A percentile compares a stretch with the other conserved stretches of the same genome.
Conservation (phyloP, 2,888 invertebrate species). For the Hydroisotoma schaefferi region DNA sequence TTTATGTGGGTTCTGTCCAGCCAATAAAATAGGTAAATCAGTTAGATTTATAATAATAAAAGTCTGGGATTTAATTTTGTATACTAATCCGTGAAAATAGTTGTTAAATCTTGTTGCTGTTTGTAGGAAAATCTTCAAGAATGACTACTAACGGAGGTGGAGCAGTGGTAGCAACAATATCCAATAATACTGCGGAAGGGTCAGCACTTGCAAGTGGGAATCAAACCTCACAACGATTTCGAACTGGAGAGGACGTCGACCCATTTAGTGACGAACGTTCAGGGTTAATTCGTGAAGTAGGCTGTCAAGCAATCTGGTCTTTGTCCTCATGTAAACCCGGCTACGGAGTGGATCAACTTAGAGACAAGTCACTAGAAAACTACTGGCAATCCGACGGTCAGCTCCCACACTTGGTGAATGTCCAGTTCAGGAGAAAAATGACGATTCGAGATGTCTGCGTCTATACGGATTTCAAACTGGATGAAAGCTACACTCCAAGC, state of each 20-base stretch:
- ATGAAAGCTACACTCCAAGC: conserved; percentile 98
- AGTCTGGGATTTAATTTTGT: too few species aligned
- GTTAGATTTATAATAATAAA: too few species aligned
- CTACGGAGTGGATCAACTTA: conserved; percentile 93
- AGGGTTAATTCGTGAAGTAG: conserved; percentile 74
- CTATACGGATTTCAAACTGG: conserved; percentile 95
- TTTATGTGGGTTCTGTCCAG: too few species aligned
- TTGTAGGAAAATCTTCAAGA: too few species aligned
- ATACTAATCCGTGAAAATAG: too few species aligned
- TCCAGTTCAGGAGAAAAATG: conserved; percentile 92
- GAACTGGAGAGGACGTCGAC: conserved; percentile 54
- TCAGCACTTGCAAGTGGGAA: conserved; percentile 13
- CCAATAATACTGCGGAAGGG: background rate
- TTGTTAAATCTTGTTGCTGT: too few species aligned
- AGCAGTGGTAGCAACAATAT: too few species aligned
- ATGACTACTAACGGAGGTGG: too few species aligned
- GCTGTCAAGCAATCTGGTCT: conserved; percentile 93
- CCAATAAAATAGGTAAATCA: too few species aligned
- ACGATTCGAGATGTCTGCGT: conserved; percentile 93
- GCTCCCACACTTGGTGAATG: conserved; percentile 93
- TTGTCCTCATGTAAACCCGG: conserved; percentile 98
- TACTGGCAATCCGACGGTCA: conserved; percentile 99
- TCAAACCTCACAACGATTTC: conserved; percentile 24
- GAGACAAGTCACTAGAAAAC: conserved; percentile 93
- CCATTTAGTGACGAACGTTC: conserved; percentile 61